phyloP scores from a whole-genome alignment of 2,888 invertebrate genomes.

The Aphodius sticticus region DNA sequence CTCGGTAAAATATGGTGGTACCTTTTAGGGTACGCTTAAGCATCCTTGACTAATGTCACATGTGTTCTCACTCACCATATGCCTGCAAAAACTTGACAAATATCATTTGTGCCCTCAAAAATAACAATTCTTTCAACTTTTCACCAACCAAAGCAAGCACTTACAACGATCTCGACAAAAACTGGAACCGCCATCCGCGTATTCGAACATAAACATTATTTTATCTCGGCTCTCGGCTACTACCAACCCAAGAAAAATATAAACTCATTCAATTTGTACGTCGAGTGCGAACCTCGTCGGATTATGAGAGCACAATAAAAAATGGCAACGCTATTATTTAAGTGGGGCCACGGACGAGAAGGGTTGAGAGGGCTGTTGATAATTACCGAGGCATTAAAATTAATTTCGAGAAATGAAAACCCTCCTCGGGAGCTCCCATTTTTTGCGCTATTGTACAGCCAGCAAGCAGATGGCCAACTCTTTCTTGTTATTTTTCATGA shows the following conservation, averaged over 20 bases:
- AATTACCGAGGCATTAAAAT: not conserved
- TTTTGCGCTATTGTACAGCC: not conserved
- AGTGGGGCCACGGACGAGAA: not conserved
- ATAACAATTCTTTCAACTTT: not conserved
- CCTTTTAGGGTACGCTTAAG: too few relatives aligned
- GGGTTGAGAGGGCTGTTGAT: not conserved
- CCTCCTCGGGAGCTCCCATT: not conserved
- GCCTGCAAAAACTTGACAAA: too few relatives aligned
- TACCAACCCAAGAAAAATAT: not conserved
- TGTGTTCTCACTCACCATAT: too few relatives aligned
- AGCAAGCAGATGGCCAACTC: not conserved
- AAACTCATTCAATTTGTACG: not conserved
- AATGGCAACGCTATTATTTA: not conserved
- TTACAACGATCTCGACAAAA: not conserved
- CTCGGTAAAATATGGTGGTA: too few relatives aligned
- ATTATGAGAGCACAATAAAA: not conserved
- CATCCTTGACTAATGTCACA: too few relatives aligned
- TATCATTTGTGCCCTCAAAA: too few relatives aligned
- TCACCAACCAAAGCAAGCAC: not conserved
- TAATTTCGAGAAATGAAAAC: not conserved
- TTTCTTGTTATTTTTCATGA: not conserved
- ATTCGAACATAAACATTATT: not conserved
- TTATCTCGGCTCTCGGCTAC: not conserved
- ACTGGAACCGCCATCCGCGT: not conserved
- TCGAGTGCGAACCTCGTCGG: not conserved